Evolutionary conservation across 2,797 vertebrate species (phyloP), one percentile per base, ranked within the genome.

Genomic region (Echeneis naucrates): DNA sequence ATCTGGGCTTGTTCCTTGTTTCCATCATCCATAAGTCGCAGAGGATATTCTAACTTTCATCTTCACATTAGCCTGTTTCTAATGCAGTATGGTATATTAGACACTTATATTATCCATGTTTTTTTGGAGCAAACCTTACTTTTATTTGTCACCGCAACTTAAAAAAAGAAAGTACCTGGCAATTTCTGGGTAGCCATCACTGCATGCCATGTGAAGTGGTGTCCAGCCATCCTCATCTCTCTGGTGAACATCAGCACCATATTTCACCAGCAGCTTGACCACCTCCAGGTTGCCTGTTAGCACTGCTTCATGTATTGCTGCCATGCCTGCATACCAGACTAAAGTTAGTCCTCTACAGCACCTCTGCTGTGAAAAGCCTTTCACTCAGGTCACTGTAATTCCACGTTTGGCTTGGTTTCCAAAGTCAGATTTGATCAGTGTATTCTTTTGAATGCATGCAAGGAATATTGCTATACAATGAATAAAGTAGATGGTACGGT

Each of bases 161-260:
- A 51, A 48, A 53, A 66, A 30, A 64, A n/a, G n/a, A 13, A 5
- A 2, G 84, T 68, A 99, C 98, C 94, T 94, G 73, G 98, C 97
- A 5, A 99, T 98, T 64, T 97, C 95, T 0, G 96, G 93, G 44
- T 96, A 94, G 33, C 97, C 95, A 0, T 98, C 97, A 0, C 98
- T 98, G 92, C 98, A 99, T 40, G 97, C 97, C 81, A 99, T 97
- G 88, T 99, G 98, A 75, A 99, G 93, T 0, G 98, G 93, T 0
- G 97, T 99, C 98, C 98, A 99, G 27, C 96, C 97, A 0, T 97
- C 93, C 78, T 98, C 97, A 0, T 99, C 98, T 2, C 90, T 91
- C 92, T 98, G 98, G 87, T 98, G 96, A 57, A 99, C 95, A 75
- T 99, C 95, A 0, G 98, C 98, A 0, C 97, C 97, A 0, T 98